These are phyloP conservation scores for Ageneiosus marmoratus DNA, from an alignment of 2,113 vertebrate species.

Conservation along the genomic window DNA sequence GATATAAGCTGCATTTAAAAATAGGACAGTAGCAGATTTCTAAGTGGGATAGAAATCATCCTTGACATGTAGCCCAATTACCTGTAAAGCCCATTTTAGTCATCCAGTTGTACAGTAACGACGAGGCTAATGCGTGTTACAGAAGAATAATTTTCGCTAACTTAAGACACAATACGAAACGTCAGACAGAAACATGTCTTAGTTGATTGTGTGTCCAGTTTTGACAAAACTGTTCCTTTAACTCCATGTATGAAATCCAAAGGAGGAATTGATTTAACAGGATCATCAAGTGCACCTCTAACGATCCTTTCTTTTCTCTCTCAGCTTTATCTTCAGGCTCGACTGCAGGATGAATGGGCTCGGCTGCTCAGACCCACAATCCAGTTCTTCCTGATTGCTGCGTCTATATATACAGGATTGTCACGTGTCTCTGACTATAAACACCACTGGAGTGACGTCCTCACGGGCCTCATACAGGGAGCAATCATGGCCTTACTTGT, in stretches of 20 bases:
- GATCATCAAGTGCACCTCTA: neutral
- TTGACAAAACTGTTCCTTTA: neutral
- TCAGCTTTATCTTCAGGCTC: slow-evolving; percentile 93
- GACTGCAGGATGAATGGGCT: slow-evolving; percentile 88
- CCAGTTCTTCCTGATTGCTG: slow-evolving; percentile 88
- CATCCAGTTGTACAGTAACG: neutral
- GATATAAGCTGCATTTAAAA: neutral
- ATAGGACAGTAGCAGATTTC: neutral
- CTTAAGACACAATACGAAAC: neutral
- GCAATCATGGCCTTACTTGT: slow-evolving; percentile 86
- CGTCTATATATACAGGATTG: slow-evolving; percentile 88
- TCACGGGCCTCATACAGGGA: slow-evolving; percentile 89
- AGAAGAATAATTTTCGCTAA: neutral
- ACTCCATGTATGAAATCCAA: neutral
- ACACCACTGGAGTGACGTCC: slow-evolving; percentile 96
- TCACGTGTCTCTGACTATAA: slow-evolving; percentile 96
- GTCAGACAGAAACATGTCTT: neutral
- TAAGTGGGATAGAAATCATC: no score
- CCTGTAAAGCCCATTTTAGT: neutral
- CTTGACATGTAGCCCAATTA: no score
- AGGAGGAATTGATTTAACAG: neutral
- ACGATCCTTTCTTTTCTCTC: neutral
- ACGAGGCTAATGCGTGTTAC: neutral
- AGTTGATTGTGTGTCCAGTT: neutral
- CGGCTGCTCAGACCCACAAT: slow-evolving; percentile 88